These are phyloP conservation scores for Psittacara wagleri DNA, from an alignment of 2,113 vertebrate species.

Conservation along the genomic window DNA sequence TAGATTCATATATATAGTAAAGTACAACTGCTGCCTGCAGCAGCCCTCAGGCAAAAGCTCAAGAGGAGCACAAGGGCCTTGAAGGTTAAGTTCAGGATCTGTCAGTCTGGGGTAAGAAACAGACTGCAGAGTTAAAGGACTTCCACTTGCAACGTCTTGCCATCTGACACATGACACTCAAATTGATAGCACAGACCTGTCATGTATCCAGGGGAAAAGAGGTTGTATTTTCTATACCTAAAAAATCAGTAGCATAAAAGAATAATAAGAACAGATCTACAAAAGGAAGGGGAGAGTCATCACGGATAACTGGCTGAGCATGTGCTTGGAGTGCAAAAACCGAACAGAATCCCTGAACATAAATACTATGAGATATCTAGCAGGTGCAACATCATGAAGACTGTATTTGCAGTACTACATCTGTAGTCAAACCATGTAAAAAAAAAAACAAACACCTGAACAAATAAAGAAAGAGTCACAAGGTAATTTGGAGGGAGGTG, in stretches of 20 bases:
- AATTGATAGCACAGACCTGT: background rate
- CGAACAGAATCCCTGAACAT: background rate
- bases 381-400: background rate
- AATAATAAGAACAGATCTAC: background rate
- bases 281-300: background rate
- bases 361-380: background rate
- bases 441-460: background rate
- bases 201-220: background rate
- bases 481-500: background rate
- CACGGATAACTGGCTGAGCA: background rate
- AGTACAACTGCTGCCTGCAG: background rate
- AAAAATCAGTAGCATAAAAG: background rate
- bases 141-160: background rate
- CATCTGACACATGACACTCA: background rate
- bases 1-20: background rate
- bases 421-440: background rate
- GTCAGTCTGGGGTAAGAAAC: background rate
- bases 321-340: background rate
- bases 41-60: slow-evolving; percentile 27
- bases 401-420: background rate
- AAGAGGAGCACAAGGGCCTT: background rate
- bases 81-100: slow-evolving; percentile 17
- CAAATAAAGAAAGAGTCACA: background rate
- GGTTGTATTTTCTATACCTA: background rate
- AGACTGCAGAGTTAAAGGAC: background rate